Percentiles rank a stretch among this genome's conserved stretches.
Evolutionary conservation across 1,140 invertebrate species (phyloP).

Genomic region (Coelopa frigida): DNA sequence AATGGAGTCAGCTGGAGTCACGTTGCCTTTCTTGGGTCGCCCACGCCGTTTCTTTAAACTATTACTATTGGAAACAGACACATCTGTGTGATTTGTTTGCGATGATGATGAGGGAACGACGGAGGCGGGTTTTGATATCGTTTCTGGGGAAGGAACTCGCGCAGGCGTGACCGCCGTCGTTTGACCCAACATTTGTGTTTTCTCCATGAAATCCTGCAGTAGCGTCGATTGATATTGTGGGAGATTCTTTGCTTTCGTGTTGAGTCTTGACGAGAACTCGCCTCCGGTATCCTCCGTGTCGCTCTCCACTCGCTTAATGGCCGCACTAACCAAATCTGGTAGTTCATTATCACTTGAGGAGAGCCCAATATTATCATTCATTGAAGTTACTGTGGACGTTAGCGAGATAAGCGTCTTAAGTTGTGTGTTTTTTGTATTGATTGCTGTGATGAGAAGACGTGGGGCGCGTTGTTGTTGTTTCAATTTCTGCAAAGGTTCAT

Average conservation of each 20-base stretch:
- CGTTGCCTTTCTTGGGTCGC: conserved; percentile 49
- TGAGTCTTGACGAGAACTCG: conserved; percentile 5
- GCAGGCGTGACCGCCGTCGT: conserved; percentile 34
- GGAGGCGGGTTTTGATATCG: too few species aligned
- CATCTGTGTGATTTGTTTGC: too few species aligned
- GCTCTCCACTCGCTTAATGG: conserved; percentile 59
- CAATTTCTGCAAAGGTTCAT: conserved; percentile 14
- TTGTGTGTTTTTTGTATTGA: conserved; percentile 12
- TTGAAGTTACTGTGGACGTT: conserved; percentile 4
- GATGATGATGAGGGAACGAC: too few species aligned
- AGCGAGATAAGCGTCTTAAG: too few species aligned
- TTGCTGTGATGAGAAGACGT: conserved; percentile 31
- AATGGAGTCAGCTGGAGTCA: conserved; percentile 14
- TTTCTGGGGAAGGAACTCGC: too few species aligned
- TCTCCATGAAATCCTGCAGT: conserved; percentile 57
- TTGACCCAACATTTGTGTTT: conserved; percentile 55
- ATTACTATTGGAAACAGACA: too few species aligned
- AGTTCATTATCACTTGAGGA: conserved; percentile 64
- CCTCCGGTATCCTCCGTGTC: conserved; percentile 54
- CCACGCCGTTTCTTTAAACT: conserved; percentile 55
- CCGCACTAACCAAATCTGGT: conserved; percentile 59
- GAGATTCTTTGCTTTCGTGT: conserved; percentile 32
- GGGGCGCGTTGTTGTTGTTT: conserved; percentile 31
- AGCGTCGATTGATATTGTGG: conserved; percentile 53
- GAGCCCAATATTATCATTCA: conserved; percentile 35